A percentile compares a stretch with the other conserved stretches of the same genome.
phyloP scores from a whole-genome alignment of 1,140 invertebrate species.

The Wasmannia auropunctata region DNA sequence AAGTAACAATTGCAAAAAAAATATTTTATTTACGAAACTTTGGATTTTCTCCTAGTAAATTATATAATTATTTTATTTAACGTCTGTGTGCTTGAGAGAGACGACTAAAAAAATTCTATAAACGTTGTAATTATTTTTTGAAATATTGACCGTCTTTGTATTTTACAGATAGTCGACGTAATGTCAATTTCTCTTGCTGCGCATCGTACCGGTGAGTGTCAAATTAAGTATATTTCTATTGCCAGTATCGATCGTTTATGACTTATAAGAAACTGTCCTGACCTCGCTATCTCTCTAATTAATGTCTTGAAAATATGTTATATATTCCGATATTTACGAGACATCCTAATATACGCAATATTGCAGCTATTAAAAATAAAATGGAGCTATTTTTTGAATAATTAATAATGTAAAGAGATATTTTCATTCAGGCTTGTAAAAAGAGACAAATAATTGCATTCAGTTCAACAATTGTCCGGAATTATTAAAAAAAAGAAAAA shows the following conservation, averaged over 20 bases:
- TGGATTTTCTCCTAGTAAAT: background rate
- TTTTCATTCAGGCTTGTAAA: background rate
- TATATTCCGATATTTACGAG: background rate
- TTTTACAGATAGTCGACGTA: background rate
- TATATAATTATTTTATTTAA: background rate
- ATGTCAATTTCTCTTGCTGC: background rate
- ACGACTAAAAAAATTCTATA: background rate
- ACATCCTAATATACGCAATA: background rate
- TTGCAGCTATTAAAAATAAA: background rate
- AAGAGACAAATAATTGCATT: background rate
- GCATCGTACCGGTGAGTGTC: background rate
- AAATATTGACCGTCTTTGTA: background rate
- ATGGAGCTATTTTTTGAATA: background rate
- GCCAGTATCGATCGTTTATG: background rate
- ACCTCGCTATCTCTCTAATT: background rate
- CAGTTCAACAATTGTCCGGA: background rate
- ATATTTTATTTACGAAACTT: background rate
- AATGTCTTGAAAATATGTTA: background rate
- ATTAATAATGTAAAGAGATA: background rate
- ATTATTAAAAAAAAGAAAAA: slow-evolving; percentile 4
- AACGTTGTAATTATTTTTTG: background rate
- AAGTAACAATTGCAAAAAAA: background rate
- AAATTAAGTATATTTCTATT: background rate
- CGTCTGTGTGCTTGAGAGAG: background rate
- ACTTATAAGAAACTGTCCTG: background rate